Evolutionary conservation across 2,888 invertebrate species (phyloP).

Genomic region (Alcis repandata): DNA sequence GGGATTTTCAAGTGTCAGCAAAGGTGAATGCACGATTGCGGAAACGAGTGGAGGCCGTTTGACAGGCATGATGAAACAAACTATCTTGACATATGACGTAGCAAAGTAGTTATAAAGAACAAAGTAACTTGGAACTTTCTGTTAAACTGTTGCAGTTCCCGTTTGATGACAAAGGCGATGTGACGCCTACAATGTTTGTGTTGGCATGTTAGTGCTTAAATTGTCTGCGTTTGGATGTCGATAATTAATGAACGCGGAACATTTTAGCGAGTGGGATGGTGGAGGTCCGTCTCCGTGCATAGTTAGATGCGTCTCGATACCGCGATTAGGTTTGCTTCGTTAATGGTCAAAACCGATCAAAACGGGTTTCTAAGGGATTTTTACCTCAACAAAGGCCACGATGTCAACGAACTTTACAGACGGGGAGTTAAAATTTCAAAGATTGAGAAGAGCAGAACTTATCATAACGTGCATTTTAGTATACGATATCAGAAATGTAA

Average conservation of each 20-base stretch:
- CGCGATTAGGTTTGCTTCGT: conserved; percentile 26
- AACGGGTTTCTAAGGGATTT: conserved; percentile 45
- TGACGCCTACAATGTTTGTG: conserved; percentile 18
- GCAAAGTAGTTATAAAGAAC: conserved; percentile 40
- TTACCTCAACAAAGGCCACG: conserved; percentile 30
- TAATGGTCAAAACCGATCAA: conserved; percentile 23
- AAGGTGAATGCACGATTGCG: conserved; percentile 81
- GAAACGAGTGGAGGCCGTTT: conserved; percentile 71
- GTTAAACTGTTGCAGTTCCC: conserved; percentile 52
- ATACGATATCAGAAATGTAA: not conserved
- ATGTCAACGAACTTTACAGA: conserved; percentile 29
- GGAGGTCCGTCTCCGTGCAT: conserved; percentile 58
- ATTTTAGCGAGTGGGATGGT: conserved; percentile 54
- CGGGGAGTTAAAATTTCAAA: not conserved
- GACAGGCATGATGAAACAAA: conserved; percentile 74
- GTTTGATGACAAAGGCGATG: conserved; percentile 44
- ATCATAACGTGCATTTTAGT: not conserved
- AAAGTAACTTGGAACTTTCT: conserved; percentile 43
- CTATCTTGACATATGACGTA: conserved; percentile 65
- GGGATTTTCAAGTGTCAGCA: conserved; percentile 55
- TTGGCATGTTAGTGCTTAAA: conserved; percentile 23
- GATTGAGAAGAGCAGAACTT: not conserved
- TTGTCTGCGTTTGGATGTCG: conserved; percentile 45
- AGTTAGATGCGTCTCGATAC: conserved; percentile 28
- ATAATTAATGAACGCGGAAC: conserved; percentile 65